Conservation (phyloP, 2,888 invertebrate species). For the Euclidia mi region DNA sequence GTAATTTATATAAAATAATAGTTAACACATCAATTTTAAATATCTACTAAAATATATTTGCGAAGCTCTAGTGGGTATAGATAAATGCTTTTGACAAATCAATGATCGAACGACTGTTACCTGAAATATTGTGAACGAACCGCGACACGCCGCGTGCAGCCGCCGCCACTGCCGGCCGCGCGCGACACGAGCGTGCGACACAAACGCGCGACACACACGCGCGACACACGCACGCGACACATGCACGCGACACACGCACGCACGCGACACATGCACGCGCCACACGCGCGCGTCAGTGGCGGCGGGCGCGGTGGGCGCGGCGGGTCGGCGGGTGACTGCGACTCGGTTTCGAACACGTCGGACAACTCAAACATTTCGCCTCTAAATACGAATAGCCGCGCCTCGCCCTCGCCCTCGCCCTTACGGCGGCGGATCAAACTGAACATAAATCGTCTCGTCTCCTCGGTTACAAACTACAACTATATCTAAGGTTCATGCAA, state of each 20-base stretch:
- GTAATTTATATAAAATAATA: conserved; percentile 83
- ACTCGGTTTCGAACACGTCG: conserved; percentile 12
- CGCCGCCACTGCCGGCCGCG: no score
- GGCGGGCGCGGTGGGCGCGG: no score
- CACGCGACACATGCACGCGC: no score
- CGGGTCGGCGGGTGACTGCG: conserved; percentile 45
- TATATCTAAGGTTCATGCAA: conserved; percentile 81
- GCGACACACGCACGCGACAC: conserved; percentile 59
- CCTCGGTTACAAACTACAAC: conserved; percentile 73
- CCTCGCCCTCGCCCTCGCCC: no score
- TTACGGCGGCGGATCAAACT: conserved; percentile 43
- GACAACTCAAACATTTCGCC: conserved; percentile 27
- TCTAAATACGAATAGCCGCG: conserved; percentile 34
- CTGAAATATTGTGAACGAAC: conserved; percentile 47
- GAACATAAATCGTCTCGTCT: conserved; percentile 60
- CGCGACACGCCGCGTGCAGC: conserved; percentile 46
- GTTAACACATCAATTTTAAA: conserved; percentile 79
- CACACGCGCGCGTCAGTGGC: no score
- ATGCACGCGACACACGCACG: no score
- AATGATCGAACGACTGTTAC: conserved; percentile 43
- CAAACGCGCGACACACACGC: conserved; percentile 59
- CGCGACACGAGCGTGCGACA: no score
- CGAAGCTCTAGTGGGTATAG: conserved; percentile 71
- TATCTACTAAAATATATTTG: conserved; percentile 72
- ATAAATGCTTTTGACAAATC: conserved; percentile 80